Evolutionary conservation across 1,140 invertebrate species (phyloP).

Genomic region (Drosophila kohkoa): DNA sequence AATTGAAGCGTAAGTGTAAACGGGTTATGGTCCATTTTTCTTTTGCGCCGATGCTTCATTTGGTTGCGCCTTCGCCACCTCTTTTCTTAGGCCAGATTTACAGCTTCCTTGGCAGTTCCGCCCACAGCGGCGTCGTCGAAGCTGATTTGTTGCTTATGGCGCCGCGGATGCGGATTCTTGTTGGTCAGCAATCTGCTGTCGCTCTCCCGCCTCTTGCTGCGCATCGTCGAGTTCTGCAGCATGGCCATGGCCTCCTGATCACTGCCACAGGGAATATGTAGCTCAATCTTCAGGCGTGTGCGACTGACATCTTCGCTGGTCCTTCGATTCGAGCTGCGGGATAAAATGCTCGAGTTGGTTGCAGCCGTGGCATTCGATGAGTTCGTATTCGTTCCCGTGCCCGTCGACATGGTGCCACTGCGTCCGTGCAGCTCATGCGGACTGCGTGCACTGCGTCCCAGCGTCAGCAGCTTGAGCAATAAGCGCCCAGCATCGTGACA

Average conservation of each 20-base stretch:
- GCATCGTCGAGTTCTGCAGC: slow-evolving; percentile 59
- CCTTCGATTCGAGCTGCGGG: slow-evolving; percentile 75
- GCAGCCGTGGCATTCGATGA: slow-evolving; percentile 65
- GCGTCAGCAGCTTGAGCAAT: slow-evolving; percentile 59
- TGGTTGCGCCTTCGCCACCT: neutral
- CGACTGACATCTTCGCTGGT: slow-evolving; percentile 73
- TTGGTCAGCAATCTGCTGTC: slow-evolving; percentile 50
- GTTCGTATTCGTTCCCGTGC: slow-evolving; percentile 65
- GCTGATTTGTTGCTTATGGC: slow-evolving; percentile 71
- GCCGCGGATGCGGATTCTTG: slow-evolving; percentile 40
- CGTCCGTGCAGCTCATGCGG: slow-evolving; percentile 43
- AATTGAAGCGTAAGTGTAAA: slow-evolving; percentile 79
- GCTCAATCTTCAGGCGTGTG: slow-evolving; percentile 73
- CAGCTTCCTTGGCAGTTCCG: slow-evolving; percentile 13
- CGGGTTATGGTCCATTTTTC: slow-evolving; percentile 76
- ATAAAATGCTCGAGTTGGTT: slow-evolving; percentile 77
- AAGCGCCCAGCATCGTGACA: slow-evolving; percentile 84
- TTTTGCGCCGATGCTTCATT: slow-evolving; percentile 13
- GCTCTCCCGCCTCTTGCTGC: slow-evolving; percentile 50
- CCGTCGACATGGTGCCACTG: slow-evolving; percentile 62
- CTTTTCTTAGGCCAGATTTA: slow-evolving; percentile 30
- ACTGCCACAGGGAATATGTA: slow-evolving; percentile 72
- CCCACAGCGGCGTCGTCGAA: slow-evolving; percentile 67
- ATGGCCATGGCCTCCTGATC: slow-evolving; percentile 78
- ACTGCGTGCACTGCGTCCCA: slow-evolving; percentile 43